phyloP scores from a whole-genome alignment of 2,888 invertebrate species.

The Mesoligia furuncula region DNA sequence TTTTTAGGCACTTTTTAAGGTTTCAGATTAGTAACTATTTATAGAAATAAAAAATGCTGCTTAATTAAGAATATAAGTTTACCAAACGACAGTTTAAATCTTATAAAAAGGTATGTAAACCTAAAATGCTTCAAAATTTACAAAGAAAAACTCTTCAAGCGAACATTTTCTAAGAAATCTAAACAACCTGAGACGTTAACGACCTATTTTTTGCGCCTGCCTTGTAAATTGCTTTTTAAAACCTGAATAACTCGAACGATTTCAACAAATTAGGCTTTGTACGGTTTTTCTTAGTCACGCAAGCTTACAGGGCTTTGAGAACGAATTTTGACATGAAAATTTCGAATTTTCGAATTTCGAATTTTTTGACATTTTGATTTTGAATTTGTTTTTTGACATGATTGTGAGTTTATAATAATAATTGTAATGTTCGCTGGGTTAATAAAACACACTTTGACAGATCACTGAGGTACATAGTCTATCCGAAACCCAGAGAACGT shows the following conservation, averaged over 20 bases:
- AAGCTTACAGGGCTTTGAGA: constrained; percentile 13
- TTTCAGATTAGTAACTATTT: neutral
- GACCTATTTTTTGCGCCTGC: constrained; percentile 45
- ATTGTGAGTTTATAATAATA: no score
- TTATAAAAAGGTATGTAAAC: neutral
- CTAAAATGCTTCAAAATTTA: constrained; percentile 11
- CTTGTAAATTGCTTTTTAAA: constrained; percentile 59
- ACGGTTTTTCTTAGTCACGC: constrained; percentile 56
- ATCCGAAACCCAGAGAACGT: no score
- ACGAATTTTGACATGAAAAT: no score
- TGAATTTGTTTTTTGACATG: constrained; percentile 26
- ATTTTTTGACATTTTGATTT: no score
- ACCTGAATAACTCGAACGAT: constrained; percentile 57
- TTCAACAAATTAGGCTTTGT: constrained; percentile 59
- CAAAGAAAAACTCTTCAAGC: constrained; percentile 15
- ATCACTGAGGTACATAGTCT: no score
- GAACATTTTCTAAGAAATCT: constrained; percentile 47
- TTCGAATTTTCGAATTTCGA: no score
- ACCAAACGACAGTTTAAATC: neutral
- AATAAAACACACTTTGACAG: no score
- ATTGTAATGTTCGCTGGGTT: no score
- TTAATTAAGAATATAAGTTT: no score
- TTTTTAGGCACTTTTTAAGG: no score
- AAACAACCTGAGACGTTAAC: constrained; percentile 49
- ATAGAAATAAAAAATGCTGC: neutral